Conservation (phyloP, 2,888 invertebrate genomes). For the Cephus nigrinus region DNA sequence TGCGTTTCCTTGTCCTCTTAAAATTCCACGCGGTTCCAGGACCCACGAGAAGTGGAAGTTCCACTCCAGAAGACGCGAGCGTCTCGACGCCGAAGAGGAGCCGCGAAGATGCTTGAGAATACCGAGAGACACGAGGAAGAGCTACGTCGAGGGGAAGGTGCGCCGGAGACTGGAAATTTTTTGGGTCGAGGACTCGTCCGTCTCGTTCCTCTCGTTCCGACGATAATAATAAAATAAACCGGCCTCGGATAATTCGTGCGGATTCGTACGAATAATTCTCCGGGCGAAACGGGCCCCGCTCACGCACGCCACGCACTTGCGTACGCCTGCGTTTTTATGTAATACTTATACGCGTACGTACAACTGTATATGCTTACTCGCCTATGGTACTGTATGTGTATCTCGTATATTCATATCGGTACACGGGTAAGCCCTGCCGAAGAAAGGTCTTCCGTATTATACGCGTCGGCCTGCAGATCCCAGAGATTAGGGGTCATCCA, state of each 20-base stretch:
- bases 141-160: not conserved
- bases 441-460: slow-evolving; percentile 1
- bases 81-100: not conserved
- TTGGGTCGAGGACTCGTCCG: not conserved
- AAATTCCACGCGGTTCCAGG: slow-evolving; percentile 9
- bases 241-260: not conserved
- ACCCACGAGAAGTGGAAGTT: not conserved
- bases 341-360: not conserved
- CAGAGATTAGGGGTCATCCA: slow-evolving; percentile 39
- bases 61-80: not conserved
- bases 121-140: not conserved
- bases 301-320: not conserved
- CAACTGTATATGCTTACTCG: not conserved
- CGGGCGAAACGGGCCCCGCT: not conserved
- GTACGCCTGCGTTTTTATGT: not conserved
- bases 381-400: not conserved
- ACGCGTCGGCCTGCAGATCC: slow-evolving; percentile 19
- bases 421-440: not conserved
- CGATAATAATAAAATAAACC: not conserved
- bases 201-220: not conserved
- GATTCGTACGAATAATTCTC: not conserved
- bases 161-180: not conserved
- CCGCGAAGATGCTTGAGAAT: not conserved
- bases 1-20: slow-evolving; percentile 21
- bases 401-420: not conserved